Evolutionary conservation across 2,888 invertebrate genomes (phyloP).

Genomic region (Parochlus steinenii): DNA sequence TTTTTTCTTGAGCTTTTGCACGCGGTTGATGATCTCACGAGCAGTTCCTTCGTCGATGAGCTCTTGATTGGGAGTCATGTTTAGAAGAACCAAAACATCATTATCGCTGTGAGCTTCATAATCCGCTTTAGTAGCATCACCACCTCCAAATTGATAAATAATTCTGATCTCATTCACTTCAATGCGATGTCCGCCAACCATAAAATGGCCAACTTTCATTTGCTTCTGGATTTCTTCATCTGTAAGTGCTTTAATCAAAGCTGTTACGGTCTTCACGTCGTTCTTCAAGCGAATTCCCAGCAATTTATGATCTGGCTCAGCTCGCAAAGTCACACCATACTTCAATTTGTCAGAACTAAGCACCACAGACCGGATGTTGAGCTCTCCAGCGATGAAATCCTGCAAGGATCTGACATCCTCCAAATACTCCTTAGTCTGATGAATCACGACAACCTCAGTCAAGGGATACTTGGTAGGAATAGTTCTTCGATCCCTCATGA

Average conservation of each 20-base stretch:
- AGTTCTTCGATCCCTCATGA: constrained; percentile 82
- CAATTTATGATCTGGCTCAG: constrained; percentile 88
- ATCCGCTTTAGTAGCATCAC: constrained; percentile 41
- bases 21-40: constrained; percentile 86
- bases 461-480: constrained; percentile 93
- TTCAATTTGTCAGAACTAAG: constrained; percentile 78
- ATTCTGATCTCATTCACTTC: constrained; percentile 65
- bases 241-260: constrained; percentile 59
- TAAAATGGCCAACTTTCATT: constrained; percentile 49
- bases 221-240: constrained; percentile 66
- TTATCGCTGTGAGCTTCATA: constrained; percentile 87
- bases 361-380: constrained; percentile 76
- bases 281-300: constrained; percentile 79
- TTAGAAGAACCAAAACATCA: constrained; percentile 74
- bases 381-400: constrained; percentile 76
- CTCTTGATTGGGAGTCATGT: constrained; percentile 74
- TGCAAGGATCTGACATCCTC: constrained; percentile 62
- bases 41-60: constrained; percentile 91
- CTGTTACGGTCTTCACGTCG: constrained; percentile 74
- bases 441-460: constrained; percentile 88
- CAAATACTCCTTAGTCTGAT: constrained; percentile 62
- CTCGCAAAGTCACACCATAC: constrained; percentile 78
- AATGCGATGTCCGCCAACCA: constrained; percentile 58
- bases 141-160: constrained; percentile 52
- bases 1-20: constrained; percentile 93